Evolutionary conservation across 2,888 invertebrate species (phyloP).

Genomic region (Synanthedon myopaeformis): DNA sequence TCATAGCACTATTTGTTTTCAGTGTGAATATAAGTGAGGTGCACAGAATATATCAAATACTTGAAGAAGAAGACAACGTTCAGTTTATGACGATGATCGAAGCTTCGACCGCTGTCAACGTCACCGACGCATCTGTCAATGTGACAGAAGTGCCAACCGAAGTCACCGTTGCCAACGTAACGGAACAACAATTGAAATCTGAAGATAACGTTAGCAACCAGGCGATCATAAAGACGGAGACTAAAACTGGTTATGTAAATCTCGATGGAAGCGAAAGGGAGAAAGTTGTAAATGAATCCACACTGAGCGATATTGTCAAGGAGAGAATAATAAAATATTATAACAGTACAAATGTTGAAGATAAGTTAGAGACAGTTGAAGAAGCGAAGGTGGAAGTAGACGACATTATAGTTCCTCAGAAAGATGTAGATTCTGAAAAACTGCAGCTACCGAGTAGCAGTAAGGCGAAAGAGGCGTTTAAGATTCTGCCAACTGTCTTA

Average conservation of each 20-base stretch:
- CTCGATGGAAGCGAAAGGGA: constrained; percentile 59
- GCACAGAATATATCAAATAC: constrained; percentile 54
- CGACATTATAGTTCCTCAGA: constrained; percentile 45
- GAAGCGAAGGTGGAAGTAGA: constrained; percentile 39
- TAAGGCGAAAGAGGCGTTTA: constrained; percentile 43
- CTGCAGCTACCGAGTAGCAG: constrained; percentile 40
- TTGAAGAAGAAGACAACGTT: constrained; percentile 62
- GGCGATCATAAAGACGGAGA: constrained; percentile 56
- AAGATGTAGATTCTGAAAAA: constrained; percentile 20
- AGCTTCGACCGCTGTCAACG: constrained; percentile 24
- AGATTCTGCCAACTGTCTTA: constrained; percentile 67
- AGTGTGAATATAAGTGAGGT: constrained; percentile 64
- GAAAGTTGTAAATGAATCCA: constrained; percentile 33
- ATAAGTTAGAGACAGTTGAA: constrained; percentile 8
- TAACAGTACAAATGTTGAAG: constrained; percentile 23
- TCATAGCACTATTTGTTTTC: constrained; percentile 14
- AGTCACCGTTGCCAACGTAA: not conserved
- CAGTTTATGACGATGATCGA: constrained; percentile 55
- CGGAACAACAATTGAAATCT: constrained; percentile 1
- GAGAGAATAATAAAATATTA: constrained; percentile 40
- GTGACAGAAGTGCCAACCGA: not conserved
- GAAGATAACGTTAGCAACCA: constrained; percentile 15
- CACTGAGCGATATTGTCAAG: constrained; percentile 39
- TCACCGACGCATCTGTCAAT: constrained; percentile 10
- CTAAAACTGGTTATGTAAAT: constrained; percentile 54